Base-by-base conservation (phyloP, 2,888 invertebrate species). In the Margaritifera margaritifera region DNA sequence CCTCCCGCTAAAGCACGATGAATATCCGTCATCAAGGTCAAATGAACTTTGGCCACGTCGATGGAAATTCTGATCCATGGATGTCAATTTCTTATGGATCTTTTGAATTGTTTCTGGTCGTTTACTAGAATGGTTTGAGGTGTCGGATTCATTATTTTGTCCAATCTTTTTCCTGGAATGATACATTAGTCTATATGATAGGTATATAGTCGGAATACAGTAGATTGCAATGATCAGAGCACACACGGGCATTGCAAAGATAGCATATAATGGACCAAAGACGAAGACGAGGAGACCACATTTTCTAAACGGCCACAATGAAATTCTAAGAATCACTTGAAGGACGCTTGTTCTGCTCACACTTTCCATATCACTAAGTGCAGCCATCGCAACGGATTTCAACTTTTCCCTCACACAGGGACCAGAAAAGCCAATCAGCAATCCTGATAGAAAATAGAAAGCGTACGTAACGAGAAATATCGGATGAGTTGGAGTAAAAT, bases 241-340 rank as follows among this genome's bases (percentile, higher is more conserved):
- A 56, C 83, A 82, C 5, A 84, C 31, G 0, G 88, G 88, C 6
- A 84, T 61, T 0, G 83, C 81, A 0, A 85, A 18, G 0, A 80
- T 72, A 64, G 82, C 80, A 67, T 87, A 87, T 6, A 87, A 31
- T 6, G 86, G 83, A 19, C 79, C 84, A 0, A 87, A 64, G 0
- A 87, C 24, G 50, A 86, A 74, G 1, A 86, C 89, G 2, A 87
- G 52, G 0, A 87, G 67, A 3, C 89, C 89, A 68, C 79, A 86
- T 54, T 80, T 83, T 65, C 83, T 81, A 75, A 88, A 89, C 0
- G 89, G 89, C 83, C 81, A 86, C 27, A 88, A 71, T 15, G 84
- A 68, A 59, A 84, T 79, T n/a, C 83, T 73, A 1, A 87, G 74
- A 19, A 87, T 68, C 25, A 87, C 80, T 42, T 84, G 82, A 19